Evolutionary conservation across 2,888 invertebrate species (phyloP), one percentile per base, ranked within the genome.

Genomic region (Spodoptera littoralis): DNA sequence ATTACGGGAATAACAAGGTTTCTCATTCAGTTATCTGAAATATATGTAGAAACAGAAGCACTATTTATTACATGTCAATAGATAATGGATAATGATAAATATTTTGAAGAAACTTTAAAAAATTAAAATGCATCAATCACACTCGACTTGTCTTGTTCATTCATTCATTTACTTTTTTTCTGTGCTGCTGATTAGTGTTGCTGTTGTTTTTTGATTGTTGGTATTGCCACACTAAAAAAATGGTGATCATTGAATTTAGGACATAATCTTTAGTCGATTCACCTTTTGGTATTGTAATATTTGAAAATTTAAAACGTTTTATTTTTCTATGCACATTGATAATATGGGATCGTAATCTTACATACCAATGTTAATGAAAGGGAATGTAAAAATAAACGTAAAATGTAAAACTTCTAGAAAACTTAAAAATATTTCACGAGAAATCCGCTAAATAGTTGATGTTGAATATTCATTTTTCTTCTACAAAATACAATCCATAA

Each of bases 1-100:
- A 30, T 61, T 49, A 11, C 18, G 18, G 53, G 5, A 4, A 12
- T 12, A 55, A 53, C 4, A 42, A 41, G 46, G 9, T 30, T 22
- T 44, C 24, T 11, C 12, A 42, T 3, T n/a, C 4, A 12, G 27
- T 1, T 49, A 9, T n/a, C 42, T 45, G 12, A 42, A 50, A 12
- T 12, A 43, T 13, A 9, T 27, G 18, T 59, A 59, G 54, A 27
- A 53, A 52, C 24, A 22, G 45, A 9, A 22, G 4, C 48, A 52
- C 47, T 18, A 27, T 60, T 63, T 50, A 64, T 49, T 48, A 73
- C 61, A 69, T 63, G 18, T 42, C 59, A 46, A 30, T 50, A 30
- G 41, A 47, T 43, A 36, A 11, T 65, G 45, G 1, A 45, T 18
- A 46, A 53, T 42, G 58, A 53, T 67, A 11, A 52, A 41, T 0